These are phyloP conservation scores for Diadromus collaris DNA, from an alignment of 2,888 invertebrate genomes.

Conservation along the genomic window DNA sequence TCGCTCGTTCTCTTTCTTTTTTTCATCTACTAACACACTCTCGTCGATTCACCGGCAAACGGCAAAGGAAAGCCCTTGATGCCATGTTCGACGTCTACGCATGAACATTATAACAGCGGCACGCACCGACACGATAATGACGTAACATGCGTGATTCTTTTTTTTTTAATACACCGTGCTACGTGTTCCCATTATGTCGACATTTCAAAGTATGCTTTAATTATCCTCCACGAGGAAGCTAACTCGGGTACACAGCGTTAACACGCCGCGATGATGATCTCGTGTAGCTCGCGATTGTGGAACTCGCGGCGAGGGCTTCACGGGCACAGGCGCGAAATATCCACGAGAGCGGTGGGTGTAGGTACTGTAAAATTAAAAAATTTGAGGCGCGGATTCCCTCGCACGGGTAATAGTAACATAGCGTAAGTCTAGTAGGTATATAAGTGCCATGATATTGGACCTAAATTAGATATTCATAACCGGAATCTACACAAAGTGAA, in stretches of 20 bases:
- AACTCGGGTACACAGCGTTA: background rate
- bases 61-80: background rate
- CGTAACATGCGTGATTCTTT: slow-evolving; percentile 2
- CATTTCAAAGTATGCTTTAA: background rate
- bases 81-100: background rate
- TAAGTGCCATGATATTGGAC: too few relatives aligned
- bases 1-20: slow-evolving; percentile 56
- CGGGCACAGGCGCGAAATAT: slow-evolving; percentile 5
- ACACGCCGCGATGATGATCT: slow-evolving; percentile 26
- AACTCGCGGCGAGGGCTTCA: slow-evolving; percentile 24
- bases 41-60: background rate
- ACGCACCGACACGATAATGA: background rate
- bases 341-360: background rate
- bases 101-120: background rate
- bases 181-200: background rate
- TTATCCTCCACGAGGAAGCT: background rate
- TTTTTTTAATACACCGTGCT: background rate
- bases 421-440: too few relatives aligned
- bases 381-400: too few relatives aligned
- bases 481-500: too few relatives aligned
- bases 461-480: too few relatives aligned
- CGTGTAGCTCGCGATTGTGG: slow-evolving; percentile 28
- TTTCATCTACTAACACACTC: slow-evolving; percentile 6
- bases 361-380: too few relatives aligned
- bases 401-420: too few relatives aligned